Evolutionary conservation across 23 tunicate species (phyloP), one percentile per base, ranked within the genome.

Genomic region (Ciona savignyi): DNA sequence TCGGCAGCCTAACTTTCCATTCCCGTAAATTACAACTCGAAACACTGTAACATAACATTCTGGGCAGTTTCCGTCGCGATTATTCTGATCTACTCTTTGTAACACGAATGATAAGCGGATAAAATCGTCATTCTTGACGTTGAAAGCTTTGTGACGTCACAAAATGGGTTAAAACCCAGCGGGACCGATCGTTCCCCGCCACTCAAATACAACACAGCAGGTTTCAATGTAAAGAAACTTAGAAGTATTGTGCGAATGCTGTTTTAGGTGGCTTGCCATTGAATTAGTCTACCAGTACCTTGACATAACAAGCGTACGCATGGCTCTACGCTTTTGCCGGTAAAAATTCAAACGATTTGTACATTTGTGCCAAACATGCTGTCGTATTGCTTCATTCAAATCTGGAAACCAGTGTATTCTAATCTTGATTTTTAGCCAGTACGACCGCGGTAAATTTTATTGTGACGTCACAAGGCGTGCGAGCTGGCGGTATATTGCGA

Each of bases 401-500:
- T 42, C 56, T 42, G 56, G 56, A 42, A 42, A 42, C 56, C 56
- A 42, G 56, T 42, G 56, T 42, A 42, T 42, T 42, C 56, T 42
- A 42, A 42, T 9, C 56, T 42, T 15, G 56, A 9, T 42, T 42
- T 9, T 42, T 42, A 42, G 56, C 56, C 56, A 42, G 15, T 15
- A 42, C 56, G 15, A 42, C 56, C 11, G 9, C 56, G 15, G 9
- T 6, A 42, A 9, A 42, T 15, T 42, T 42, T 15, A 42, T 42
- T 42, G 56, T 42, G 56, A 42, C 56, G 56, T 42, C 56, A 42
- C 56, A 6, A 9, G 56, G 15, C 9, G 56, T 9, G 56, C 56
- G 56, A 9, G 56, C 56, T 15, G 15, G 56, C 15, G 11, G 56
- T 6, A 42, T 15, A 9, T 42, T 15, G 56, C 56, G 56, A 42